Conservation (phyloP, 2,888 invertebrate species). For the Lathronympha strigana region DNA sequence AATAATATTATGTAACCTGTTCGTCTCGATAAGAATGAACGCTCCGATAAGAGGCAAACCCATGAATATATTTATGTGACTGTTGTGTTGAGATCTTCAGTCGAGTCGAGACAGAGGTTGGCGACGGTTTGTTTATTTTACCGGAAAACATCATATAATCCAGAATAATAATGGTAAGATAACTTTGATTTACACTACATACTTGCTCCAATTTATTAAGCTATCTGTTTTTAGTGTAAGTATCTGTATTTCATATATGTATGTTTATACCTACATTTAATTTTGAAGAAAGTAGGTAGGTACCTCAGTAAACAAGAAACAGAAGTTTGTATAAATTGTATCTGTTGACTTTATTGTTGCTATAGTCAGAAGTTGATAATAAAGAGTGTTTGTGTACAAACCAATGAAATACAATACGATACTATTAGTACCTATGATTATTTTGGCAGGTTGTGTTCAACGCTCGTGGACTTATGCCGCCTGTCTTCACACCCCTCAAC, state of each 20-base stretch:
- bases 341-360: no score
- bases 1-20: conserved; percentile 17
- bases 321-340: not conserved
- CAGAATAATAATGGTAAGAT: conserved; percentile 34
- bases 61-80: conserved; percentile 11
- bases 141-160: conserved; percentile 20
- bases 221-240: not conserved
- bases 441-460: conserved; percentile 73
- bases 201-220: no score
- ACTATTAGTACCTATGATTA: not conserved
- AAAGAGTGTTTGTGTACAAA: no score
- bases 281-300: not conserved
- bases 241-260: not conserved
- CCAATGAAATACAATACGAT: no score
- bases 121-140: not conserved
- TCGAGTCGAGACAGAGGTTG: conserved; percentile 2
- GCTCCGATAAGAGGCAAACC: conserved; percentile 10
- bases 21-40: conserved; percentile 21
- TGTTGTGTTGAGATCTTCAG: conserved; percentile 1
- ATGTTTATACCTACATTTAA: not conserved
- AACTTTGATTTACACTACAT: no score
- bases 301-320: not conserved
- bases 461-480: conserved; percentile 87
- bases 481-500: conserved; percentile 88
- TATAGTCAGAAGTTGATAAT: no score